Percentiles rank a stretch among this genome's conserved stretches.
These are phyloP conservation scores for Thymelicus acteon DNA, from an alignment of 2,888 invertebrate genomes.

Conservation along the genomic window DNA sequence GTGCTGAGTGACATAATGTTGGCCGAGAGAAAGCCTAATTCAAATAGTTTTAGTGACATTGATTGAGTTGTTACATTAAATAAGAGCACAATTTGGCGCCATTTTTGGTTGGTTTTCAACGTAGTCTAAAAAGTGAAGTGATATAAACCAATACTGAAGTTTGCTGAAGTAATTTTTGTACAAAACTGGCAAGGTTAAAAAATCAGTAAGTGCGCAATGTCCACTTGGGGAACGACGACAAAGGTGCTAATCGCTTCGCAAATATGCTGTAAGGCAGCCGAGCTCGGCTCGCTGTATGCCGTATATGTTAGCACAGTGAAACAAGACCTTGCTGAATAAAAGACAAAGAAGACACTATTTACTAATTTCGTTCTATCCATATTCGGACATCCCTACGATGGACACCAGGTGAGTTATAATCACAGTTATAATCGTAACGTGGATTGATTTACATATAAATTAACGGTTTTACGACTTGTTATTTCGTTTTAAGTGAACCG, in stretches of 20 bases:
- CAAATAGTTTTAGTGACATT: slow-evolving; percentile 31
- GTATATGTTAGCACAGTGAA: slow-evolving; percentile 70
- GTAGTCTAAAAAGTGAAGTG: slow-evolving; percentile 17
- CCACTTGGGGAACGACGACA: slow-evolving; percentile 74
- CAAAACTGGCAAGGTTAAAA: slow-evolving; percentile 67
- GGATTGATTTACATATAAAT: slow-evolving; percentile 24
- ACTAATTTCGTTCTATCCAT: slow-evolving; percentile 49
- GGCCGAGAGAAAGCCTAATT: slow-evolving; percentile 16
- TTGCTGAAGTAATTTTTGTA: slow-evolving; percentile 62
- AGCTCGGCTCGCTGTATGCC: slow-evolving; percentile 65
- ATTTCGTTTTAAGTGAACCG: slow-evolving; percentile 29
- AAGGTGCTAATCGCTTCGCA: slow-evolving; percentile 77
- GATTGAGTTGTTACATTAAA: slow-evolving; percentile 21
- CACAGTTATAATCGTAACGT: slow-evolving; percentile 1
- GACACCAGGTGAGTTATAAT: slow-evolving; percentile 64
- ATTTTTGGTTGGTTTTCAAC: background rate
- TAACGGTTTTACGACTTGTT: slow-evolving; percentile 10
- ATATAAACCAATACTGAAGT: slow-evolving; percentile 36
- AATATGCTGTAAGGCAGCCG: slow-evolving; percentile 71
- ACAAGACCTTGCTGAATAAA: slow-evolving; percentile 60
- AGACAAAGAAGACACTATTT: slow-evolving; percentile 63
- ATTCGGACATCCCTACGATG: slow-evolving; percentile 59
- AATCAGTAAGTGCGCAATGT: slow-evolving; percentile 79
- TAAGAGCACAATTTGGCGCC: background rate
- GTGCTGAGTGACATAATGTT: slow-evolving; percentile 29